Evolutionary conservation across 2,797 vertebrate genomes (phyloP).

Genomic region (Netta rufina): DNA sequence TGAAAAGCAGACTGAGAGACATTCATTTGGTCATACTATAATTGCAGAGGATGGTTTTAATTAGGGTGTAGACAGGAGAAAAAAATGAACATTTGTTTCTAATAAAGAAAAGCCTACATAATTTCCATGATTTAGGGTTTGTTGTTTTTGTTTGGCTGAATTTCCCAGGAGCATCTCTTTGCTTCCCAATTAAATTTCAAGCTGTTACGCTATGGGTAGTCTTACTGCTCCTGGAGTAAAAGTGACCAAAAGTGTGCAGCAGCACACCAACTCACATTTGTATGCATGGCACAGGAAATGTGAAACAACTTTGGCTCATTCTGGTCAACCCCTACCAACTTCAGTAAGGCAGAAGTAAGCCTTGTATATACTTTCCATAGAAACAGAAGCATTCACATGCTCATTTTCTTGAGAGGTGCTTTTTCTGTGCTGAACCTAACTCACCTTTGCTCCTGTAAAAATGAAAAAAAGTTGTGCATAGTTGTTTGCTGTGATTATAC

Average conservation of each 20-base stretch:
- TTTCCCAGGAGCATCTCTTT: slow-evolving; percentile 59
- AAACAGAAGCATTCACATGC: background rate
- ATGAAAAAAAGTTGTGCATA: background rate
- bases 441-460: background rate
- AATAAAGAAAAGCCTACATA: slow-evolving; percentile 63
- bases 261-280: background rate
- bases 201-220: background rate
- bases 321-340: background rate
- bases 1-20: slow-evolving; percentile 53
- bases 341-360: background rate
- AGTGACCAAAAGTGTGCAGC: background rate
- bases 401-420: background rate
- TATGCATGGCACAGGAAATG: background rate
- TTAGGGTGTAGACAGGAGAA: slow-evolving; percentile 55
- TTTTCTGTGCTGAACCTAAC: background rate
- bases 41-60: slow-evolving; percentile 70
- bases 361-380: background rate
- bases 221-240: background rate
- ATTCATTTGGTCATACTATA: slow-evolving; percentile 51
- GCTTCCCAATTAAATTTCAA: slow-evolving; percentile 47
- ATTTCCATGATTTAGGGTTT: slow-evolving; percentile 56
- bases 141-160: slow-evolving; percentile 47
- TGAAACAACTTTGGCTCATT: background rate
- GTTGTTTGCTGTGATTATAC: background rate
- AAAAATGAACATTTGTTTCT: slow-evolving; percentile 66